These are phyloP conservation scores for Heteromyza rotundicornis DNA, from an alignment of 2,888 invertebrate genomes.

Conservation along the genomic window DNA sequence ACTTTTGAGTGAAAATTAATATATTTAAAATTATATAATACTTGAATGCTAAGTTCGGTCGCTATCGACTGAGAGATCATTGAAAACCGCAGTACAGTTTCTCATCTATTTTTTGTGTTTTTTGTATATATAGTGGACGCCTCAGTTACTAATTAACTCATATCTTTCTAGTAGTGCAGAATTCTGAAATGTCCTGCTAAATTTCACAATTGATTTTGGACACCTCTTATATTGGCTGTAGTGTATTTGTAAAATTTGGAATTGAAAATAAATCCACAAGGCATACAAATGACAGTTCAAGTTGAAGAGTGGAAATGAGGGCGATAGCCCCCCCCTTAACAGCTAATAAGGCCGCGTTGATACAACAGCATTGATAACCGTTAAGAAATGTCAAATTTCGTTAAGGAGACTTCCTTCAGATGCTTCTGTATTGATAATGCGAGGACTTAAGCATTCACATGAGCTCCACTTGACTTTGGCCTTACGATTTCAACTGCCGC, in stretches of 20 bases:
- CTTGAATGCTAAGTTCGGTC: too few species aligned
- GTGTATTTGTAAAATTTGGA: conserved; percentile 43
- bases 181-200: too few species aligned
- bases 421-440: neutral
- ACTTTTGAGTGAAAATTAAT: too few species aligned
- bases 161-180: too few species aligned
- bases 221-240: conserved; percentile 53
- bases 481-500: neutral
- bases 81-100: too few species aligned
- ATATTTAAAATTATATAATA: too few species aligned
- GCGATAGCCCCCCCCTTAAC: too few species aligned
- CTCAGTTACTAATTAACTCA: too few species aligned
- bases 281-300: neutral
- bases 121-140: too few species aligned
- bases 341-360: neutral
- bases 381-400: neutral
- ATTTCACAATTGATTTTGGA: conserved; percentile 48
- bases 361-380: neutral
- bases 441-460: neutral
- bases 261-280: conserved; percentile 1
- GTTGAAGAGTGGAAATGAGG: neutral
- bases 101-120: too few species aligned
- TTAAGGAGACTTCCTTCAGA: neutral
- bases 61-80: too few species aligned
- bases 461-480: conserved; percentile 2